Conservation (phyloP, 2,888 invertebrate genomes). For the Drosophila mettleri region DNA sequence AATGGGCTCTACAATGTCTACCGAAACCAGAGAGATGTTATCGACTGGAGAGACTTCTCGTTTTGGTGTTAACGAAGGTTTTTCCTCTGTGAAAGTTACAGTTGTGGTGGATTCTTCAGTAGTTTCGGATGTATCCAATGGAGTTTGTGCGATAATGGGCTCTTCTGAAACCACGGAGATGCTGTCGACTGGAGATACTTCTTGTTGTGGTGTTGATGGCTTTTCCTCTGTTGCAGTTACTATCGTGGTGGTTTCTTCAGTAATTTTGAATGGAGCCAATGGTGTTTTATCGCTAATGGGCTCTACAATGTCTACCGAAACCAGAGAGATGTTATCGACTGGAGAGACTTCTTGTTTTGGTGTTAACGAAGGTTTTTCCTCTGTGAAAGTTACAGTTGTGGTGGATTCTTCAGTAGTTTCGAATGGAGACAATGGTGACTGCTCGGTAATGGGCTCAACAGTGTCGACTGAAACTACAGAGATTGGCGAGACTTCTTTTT, state of each 20-base stretch:
- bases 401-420: conserved; percentile 2
- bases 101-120: conserved; percentile 1
- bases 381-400: background rate
- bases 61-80: background rate
- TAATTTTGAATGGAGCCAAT: conserved; percentile 25
- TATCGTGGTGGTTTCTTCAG: background rate
- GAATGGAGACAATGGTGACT: conserved; percentile 35
- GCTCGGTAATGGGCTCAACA: conserved; percentile 1
- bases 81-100: background rate
- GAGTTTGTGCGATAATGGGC: conserved; percentile 6
- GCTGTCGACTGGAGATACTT: background rate
- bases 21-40: background rate
- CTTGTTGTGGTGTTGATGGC: background rate
- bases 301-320: conserved; percentile 1
- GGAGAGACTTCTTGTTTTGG: background rate
- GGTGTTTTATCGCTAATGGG: background rate
- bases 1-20: background rate
- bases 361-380: background rate
- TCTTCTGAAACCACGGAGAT: background rate
- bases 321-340: background rate
- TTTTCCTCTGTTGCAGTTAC: background rate
- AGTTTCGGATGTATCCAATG: conserved; percentile 30
- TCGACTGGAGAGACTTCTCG: background rate
- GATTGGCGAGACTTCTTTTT: background rate
- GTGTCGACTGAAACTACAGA: background rate